Base-by-base conservation (phyloP, 53 echinoderm and acorn worm genomes). In the Arbacia lixula region DNA sequence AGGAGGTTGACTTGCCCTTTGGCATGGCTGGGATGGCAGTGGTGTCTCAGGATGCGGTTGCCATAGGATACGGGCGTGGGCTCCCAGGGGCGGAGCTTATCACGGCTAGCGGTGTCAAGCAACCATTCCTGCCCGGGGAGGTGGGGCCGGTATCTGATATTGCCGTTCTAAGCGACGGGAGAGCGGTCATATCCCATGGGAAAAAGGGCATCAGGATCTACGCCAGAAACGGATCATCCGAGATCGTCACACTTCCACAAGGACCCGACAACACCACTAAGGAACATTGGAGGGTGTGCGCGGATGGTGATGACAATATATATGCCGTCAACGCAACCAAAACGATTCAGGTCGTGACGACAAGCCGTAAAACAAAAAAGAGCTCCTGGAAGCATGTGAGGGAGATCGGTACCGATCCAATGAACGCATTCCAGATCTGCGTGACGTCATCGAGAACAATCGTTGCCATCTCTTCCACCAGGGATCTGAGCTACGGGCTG, bases 251-350 rank as follows among this genome's bases (percentile, higher is more conserved):
- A 28, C 38, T 21, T 20, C 25, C n/a, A 14, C 43, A 43, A 12
- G 0, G 27, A 14, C 25, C 69, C 19, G 43, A 69, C 26, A 43
- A 69, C 6, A 69, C 2, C 16, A 27, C 25, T 20, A 27, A 69
- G 22, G 69, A 41, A 26, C 14, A 40, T 24, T 42, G 69, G 5
- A 69, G 41, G 8, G 41, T 69, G 41, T 69, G 43, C 69, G 27
- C 5, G 16, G 69, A 69, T 29, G 29, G 41, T 6, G 26, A 69
- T 27, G 69, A 69, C 28, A 27, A 42, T 25, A 43, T 69, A 12
- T 69, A 69, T 43, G 29, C 69, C 5, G 69, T 43, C 69, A 69
- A 69, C 6, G 42, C 41, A 26, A 69, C 69, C 11, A 69, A 69
- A 40, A 41, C 25, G 36, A 43, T 69, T 36, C 41, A 69, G 16